Percentiles rank a stretch among this genome's conserved stretches.
Evolutionary conservation across 2,888 invertebrate genomes (phyloP).

Genomic region (Harmothoe impar): DNA sequence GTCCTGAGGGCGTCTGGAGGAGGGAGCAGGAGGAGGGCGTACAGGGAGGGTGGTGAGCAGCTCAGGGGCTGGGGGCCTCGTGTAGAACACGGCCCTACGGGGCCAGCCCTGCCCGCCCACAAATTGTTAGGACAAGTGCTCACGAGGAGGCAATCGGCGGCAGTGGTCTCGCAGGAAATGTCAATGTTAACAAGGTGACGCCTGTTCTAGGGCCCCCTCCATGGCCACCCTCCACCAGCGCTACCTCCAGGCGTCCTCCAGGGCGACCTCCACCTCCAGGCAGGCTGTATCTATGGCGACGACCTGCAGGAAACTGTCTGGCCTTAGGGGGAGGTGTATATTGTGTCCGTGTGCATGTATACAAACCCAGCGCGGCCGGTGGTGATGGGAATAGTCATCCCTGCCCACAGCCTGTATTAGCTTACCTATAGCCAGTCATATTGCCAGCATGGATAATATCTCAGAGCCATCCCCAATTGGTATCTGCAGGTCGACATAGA

Average conservation of each 20-base stretch:
- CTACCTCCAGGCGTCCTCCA: background rate
- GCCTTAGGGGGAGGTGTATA: no score
- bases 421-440: no score
- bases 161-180: constrained; percentile 9
- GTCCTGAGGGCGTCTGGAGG: no score
- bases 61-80: background rate
- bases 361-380: no score
- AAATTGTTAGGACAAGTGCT: constrained; percentile 26
- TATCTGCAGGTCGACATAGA: no score
- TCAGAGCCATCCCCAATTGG: no score
- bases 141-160: constrained; percentile 24
- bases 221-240: background rate
- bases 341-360: no score
- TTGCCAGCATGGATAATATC: no score
- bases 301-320: background rate
- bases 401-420: no score
- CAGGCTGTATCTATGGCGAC: background rate
- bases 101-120: background rate
- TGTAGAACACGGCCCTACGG: no score
- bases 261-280: background rate
- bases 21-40: no score
- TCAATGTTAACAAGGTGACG: constrained; percentile 11
- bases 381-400: no score
- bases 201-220: background rate
- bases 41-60: background rate